A percentile compares a stretch with the other conserved stretches of the same genome.
Evolutionary conservation across 2,888 invertebrate species (phyloP).

Genomic region (Pyralis farinalis): DNA sequence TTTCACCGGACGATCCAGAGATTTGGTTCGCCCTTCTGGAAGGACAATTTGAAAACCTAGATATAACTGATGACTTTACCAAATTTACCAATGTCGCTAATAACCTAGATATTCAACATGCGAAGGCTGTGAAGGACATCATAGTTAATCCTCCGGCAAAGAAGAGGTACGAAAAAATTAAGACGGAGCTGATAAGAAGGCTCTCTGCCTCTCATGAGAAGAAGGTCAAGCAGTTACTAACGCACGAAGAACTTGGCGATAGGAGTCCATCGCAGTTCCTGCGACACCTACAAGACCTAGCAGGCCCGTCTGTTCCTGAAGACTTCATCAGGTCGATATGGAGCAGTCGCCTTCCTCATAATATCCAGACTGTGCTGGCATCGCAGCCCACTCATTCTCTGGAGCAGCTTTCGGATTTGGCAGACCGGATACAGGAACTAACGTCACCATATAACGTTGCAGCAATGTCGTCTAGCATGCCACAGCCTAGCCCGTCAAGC

Average conservation of each 20-base stretch:
- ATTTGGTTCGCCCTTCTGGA: neutral
- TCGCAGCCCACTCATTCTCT: constrained; percentile 5
- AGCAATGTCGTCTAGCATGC: neutral
- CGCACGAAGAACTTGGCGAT: constrained; percentile 21
- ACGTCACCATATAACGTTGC: constrained; percentile 4
- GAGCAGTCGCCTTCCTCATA: constrained; percentile 14
- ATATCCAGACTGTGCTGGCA: constrained; percentile 12
- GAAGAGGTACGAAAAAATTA: constrained; percentile 15
- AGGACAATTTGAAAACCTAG: neutral
- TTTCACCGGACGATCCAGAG: neutral
- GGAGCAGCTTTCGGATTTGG: constrained; percentile 12
- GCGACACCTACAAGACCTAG: constrained; percentile 15
- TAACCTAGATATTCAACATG: neutral
- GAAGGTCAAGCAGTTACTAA: constrained; percentile 18
- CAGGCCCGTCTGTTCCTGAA: constrained; percentile 13
- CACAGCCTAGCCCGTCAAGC: neutral
- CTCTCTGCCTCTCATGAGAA: constrained; percentile 16
- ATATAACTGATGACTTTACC: neutral
- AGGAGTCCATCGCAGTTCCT: constrained; percentile 21
- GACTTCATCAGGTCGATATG: constrained; percentile 17
- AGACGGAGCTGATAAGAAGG: constrained; percentile 16
- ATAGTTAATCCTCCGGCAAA: neutral
- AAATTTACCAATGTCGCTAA: neutral
- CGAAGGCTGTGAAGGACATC: neutral
- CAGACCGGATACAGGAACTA: constrained; percentile 13